These are phyloP conservation scores for Drosophila lutescens DNA, from an alignment of 2,888 invertebrate genomes.

Conservation along the genomic window DNA sequence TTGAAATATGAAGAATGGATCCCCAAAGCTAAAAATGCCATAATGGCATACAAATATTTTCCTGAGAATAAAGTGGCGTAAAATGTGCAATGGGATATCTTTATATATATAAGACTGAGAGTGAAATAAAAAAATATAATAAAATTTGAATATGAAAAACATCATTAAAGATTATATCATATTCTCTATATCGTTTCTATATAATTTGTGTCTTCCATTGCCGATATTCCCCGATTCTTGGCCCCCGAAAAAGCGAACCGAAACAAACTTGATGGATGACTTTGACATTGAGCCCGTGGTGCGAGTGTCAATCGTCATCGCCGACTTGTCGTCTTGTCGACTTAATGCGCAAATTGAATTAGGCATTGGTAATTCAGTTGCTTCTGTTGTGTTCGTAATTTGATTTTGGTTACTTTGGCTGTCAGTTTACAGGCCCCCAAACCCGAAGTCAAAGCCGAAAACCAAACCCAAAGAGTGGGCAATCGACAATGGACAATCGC, in stretches of 20 bases:
- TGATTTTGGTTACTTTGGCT: slow-evolving; percentile 50
- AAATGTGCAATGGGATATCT: not conserved
- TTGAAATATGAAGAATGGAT: slow-evolving; percentile 1
- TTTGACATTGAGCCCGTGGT: slow-evolving; percentile 61
- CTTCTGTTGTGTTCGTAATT: slow-evolving; percentile 51
- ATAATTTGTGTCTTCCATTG: not conserved
- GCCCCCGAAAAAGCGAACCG: not conserved
- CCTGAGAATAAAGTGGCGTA: not conserved
- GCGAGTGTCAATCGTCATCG: slow-evolving; percentile 48
- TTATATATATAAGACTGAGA: not conserved
- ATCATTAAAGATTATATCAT: no score
- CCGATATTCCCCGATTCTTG: slow-evolving; percentile 4
- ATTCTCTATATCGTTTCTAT: not conserved
- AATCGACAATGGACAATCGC: slow-evolving; percentile 15
- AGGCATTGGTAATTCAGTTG: slow-evolving; percentile 53
- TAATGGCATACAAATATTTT: not conserved
- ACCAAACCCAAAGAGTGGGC: not conserved
- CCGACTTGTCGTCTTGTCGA: slow-evolving; percentile 21
- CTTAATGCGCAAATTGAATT: slow-evolving; percentile 72
- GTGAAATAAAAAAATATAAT: no score
- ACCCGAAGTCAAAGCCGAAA: not conserved
- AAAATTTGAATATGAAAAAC: no score
- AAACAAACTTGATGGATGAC: slow-evolving; percentile 27
- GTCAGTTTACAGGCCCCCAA: slow-evolving; percentile 32
- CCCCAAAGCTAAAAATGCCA: not conserved